Percentiles rank a stretch among this genome's conserved stretches.
phyloP scores from a whole-genome alignment of 2,113 vertebrate species.

The Apteryx owenii region DNA sequence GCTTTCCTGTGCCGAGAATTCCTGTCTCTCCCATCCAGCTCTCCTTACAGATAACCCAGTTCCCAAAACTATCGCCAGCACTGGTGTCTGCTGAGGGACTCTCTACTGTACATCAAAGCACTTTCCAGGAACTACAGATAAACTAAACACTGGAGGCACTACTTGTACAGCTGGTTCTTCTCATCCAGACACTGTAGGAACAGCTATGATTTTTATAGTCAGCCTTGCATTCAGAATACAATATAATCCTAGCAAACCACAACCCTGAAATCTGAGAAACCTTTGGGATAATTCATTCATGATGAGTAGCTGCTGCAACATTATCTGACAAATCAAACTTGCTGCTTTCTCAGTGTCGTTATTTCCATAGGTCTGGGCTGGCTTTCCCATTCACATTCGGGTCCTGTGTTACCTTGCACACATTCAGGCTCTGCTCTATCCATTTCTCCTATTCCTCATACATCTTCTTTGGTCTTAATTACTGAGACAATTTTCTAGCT shows the following conservation, averaged over 20 bases:
- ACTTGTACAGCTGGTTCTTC: not conserved
- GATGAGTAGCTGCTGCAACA: accelerated
- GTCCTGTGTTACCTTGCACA: not conserved
- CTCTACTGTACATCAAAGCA: accelerated
- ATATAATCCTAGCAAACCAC: not conserved
- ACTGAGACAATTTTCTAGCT: not conserved
- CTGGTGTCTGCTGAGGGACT: not conserved
- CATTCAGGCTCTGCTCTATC: not conserved
- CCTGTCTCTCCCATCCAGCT: not conserved
- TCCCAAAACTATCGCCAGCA: not conserved
- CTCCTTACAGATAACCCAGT: not conserved
- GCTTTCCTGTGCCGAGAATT: not conserved
- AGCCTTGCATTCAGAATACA: not conserved
- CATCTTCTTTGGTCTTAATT: not conserved
- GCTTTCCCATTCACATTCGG: accelerated
- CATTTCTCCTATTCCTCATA: not conserved
- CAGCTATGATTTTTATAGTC: no score
- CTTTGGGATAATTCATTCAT: not conserved
- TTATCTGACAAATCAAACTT: not conserved
- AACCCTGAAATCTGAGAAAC: not conserved
- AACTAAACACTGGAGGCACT: not conserved
- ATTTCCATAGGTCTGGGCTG: not conserved
- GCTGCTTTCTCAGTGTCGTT: not conserved
- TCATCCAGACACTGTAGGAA: not conserved
- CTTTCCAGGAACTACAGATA: not conserved